phyloP scores from a whole-genome alignment of 2,797 vertebrate species.

The Tapera naevia region DNA sequence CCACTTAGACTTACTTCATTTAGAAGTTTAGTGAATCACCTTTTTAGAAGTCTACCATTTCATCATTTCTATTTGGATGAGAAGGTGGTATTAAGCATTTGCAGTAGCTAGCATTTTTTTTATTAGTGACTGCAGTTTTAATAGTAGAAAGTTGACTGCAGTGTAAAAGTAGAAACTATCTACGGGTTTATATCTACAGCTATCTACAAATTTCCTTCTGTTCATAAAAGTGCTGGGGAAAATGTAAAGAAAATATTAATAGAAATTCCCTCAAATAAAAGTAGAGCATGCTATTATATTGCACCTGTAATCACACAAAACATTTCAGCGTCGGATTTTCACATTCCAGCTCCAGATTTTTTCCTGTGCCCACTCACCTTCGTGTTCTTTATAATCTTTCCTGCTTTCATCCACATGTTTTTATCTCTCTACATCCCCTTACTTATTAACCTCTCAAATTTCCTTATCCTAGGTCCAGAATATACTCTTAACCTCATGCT shows the following conservation, averaged over 20 bases:
- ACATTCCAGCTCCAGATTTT: background rate
- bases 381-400: slow-evolving; percentile 26
- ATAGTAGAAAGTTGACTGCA: background rate
- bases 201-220: background rate
- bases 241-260: background rate
- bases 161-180: background rate
- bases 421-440: slow-evolving; percentile 22
- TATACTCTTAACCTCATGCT: background rate
- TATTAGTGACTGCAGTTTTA: background rate
- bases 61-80: background rate
- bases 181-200: background rate
- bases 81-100: background rate
- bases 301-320: slow-evolving; percentile 7
- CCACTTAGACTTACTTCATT: background rate
- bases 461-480: slow-evolving; percentile 19
- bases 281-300: background rate
- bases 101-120: background rate
- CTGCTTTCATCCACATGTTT: background rate
- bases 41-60: background rate
- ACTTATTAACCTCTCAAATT: slow-evolving; percentile 4
- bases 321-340: background rate
- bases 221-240: background rate
- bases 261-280: background rate
- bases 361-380: background rate
- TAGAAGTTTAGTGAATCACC: background rate